These are phyloP conservation scores for Melanerpes formicivorus DNA, from an alignment of 2,113 vertebrate species.

Conservation along the genomic window DNA sequence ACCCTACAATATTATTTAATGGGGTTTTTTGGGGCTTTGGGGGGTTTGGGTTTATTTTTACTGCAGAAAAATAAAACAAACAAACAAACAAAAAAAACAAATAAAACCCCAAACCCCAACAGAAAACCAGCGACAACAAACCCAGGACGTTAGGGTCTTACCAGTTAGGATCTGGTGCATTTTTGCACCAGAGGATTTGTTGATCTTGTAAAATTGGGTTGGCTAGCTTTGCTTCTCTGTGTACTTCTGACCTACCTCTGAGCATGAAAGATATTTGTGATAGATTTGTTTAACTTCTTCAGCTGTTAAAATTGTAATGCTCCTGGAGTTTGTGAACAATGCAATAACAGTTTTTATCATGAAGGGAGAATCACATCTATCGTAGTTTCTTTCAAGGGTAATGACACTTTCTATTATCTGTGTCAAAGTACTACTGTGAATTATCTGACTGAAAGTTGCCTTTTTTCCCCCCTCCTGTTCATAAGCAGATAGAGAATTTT, in stretches of 20 bases:
- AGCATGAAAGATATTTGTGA: neutral
- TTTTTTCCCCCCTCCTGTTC: neutral
- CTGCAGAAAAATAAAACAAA: neutral
- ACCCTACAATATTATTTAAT: neutral
- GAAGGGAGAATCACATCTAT: neutral
- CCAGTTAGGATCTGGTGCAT: neutral
- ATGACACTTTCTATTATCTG: neutral
- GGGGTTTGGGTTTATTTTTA: neutral
- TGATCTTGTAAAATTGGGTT: neutral
- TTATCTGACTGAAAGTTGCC: neutral
- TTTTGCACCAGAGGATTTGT: neutral
- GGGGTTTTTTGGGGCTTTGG: no score
- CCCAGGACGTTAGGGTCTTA: neutral
- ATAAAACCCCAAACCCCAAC: no score
- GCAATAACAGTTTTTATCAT: neutral
- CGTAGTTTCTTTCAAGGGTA: neutral
- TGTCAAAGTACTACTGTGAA: neutral
- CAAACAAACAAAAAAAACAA: no score
- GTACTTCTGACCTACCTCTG: neutral
- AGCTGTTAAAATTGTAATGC: neutral
- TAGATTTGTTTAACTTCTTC: constrained; percentile 1
- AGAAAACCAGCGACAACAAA: no score
- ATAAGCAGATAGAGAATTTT: neutral
- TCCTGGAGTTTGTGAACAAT: neutral
- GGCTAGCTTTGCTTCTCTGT: neutral